These are phyloP conservation scores for Gymnothorax reevesii DNA, from an alignment of 2,797 vertebrate species.

Conservation along the genomic window DNA sequence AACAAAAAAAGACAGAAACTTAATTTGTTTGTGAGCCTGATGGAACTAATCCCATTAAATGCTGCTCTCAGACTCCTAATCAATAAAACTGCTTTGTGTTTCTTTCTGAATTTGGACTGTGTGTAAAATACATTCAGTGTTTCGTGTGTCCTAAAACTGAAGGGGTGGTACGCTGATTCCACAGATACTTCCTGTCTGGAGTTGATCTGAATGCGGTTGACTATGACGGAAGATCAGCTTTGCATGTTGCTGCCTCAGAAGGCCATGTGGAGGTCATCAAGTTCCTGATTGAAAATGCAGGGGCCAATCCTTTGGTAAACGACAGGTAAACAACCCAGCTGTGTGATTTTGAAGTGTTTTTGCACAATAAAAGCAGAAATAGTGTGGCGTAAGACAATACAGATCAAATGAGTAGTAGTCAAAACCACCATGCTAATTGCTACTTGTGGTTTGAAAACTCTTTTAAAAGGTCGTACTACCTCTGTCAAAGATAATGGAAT, in stretches of 20 bases:
- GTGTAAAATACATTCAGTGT: neutral
- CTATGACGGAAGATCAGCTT: slow-evolving; percentile 68
- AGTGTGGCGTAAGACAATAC: neutral
- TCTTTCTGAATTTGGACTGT: neutral
- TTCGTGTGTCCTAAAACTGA: neutral
- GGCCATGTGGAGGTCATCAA: slow-evolving; percentile 62
- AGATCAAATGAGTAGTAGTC: neutral
- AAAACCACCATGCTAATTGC: too few species aligned
- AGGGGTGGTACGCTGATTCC: slow-evolving; percentile 33
- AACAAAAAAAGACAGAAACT: too few species aligned
- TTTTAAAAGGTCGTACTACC: too few species aligned
- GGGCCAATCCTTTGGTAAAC: slow-evolving; percentile 50
- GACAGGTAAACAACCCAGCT: slow-evolving; percentile 60
- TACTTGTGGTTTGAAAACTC: too few species aligned
- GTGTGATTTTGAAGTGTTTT: neutral
- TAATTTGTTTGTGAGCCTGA: too few species aligned
- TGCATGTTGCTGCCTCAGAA: slow-evolving; percentile 68
- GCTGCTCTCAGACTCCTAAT: too few species aligned
- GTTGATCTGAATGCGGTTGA: slow-evolving; percentile 67
- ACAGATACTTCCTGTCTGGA: slow-evolving; percentile 68
- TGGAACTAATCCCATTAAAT: too few species aligned
- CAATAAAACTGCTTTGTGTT: too few species aligned
- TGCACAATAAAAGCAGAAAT: neutral
- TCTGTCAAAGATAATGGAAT: too few species aligned
- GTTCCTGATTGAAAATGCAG: slow-evolving; percentile 67